phyloP scores from a whole-genome alignment of 2,113 vertebrate species.

The Sakesphorus luctuosus region DNA sequence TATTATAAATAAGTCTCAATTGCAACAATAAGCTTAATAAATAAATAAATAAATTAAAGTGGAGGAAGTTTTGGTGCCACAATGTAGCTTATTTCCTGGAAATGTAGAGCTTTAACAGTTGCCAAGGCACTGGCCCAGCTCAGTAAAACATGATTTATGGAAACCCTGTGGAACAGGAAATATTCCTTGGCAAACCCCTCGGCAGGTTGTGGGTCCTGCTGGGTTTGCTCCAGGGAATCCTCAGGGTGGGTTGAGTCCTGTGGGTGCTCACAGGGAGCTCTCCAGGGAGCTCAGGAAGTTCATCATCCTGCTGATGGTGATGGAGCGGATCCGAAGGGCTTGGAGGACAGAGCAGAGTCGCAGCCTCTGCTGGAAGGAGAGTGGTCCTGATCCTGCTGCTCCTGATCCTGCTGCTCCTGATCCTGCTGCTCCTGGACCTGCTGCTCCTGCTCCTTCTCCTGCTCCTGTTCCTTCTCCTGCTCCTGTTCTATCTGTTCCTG shows the following conservation, averaged over 20 bases:
- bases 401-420: fast-evolving
- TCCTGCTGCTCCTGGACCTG: too few relatives aligned
- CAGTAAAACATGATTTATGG: not conserved
- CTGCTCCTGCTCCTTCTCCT: too few relatives aligned
- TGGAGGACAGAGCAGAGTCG: slow-evolving; percentile 80
- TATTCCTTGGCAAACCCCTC: not conserved
- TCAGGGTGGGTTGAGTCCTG: too few relatives aligned
- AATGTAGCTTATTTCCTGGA: slow-evolving; percentile 14
- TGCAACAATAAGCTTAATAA: slow-evolving; percentile 6
- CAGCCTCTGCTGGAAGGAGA: slow-evolving; percentile 59
- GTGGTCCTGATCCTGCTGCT: fast-evolving
- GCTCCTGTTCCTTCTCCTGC: too few relatives aligned
- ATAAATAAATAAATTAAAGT: not conserved
- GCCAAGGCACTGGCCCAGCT: not conserved
- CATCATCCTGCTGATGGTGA: slow-evolving; percentile 85
- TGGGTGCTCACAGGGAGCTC: not conserved
- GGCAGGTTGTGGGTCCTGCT: too few relatives aligned
- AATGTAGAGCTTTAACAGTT: not conserved
- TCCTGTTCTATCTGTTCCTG: too few relatives aligned
- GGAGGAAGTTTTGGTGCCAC: not conserved
- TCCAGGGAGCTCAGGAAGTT: slow-evolving; percentile 71
- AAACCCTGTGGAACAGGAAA: not conserved
- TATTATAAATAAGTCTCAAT: not conserved
- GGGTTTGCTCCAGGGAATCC: not conserved
- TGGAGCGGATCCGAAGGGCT: slow-evolving; percentile 76